Base-by-base conservation (phyloP, 92 coral and sea anemone species). In the Chrysogorgia sp. region DNA sequence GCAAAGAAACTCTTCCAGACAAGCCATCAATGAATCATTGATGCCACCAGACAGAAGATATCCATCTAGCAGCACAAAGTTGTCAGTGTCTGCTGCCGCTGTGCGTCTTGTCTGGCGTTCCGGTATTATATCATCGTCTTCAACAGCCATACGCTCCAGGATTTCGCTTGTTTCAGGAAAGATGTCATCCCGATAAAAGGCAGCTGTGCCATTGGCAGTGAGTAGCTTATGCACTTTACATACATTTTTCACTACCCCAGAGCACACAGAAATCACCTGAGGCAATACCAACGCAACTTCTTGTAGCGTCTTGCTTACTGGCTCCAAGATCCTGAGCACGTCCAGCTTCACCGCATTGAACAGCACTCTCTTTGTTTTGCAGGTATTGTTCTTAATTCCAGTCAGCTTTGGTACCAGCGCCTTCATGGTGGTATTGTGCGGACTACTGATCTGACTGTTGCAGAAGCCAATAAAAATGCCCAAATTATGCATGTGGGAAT, bases 1-100 rank as follows among this genome's bases (percentile, higher is more conserved):
- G 34, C 40, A 45, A 62, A 62, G 40, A 62, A 62, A 62, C 35
- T 62, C 68, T 45, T 62, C 68, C 34, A 45, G 34, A 25, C 37
- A 62, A 40, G 30, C 68, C 34, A 30, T 62, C 22, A 62, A 45
- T 1, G 68, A 40, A 62, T 62, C 40, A 2, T 3, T 45, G 30
- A 25, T 40, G 34, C 25, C 2, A 30, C 68, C 68, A 40, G 30
- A 30, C 21, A 62, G 68, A 45, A 62, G 68, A 62, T 62, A 62
- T 40, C 68, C 68, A 32, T 62, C 40, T 15, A 30, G 34, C 68
- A 31, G 34, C 14, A 62, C 30, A 45, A 17, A 30, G 68, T 9
- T 22, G 30, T 14, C 5, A 23, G 28, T 2, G 14, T 22, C 8
- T 62, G 68, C 15, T 62, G 68, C 68, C 30, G 10, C 32, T 30